These are phyloP conservation scores for Ceratitis capitata DNA, from an alignment of 1,140 invertebrate genomes.

Conservation along the genomic window DNA sequence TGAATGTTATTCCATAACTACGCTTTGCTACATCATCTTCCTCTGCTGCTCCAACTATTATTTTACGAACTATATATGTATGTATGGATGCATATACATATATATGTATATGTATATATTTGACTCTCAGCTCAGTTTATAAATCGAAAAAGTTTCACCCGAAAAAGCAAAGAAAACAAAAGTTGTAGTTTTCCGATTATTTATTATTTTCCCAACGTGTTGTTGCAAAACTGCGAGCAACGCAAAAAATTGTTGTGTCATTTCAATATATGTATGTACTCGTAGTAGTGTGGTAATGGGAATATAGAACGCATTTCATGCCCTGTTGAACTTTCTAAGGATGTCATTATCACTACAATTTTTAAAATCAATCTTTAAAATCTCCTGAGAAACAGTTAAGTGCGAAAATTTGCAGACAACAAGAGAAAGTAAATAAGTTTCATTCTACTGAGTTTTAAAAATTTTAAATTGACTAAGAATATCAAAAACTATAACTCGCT, in stretches of 20 bases:
- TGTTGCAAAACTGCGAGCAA: not conserved
- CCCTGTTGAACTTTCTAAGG: conserved; percentile 7
- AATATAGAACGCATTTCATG: not conserved
- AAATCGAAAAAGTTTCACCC: not conserved
- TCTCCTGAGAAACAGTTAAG: not conserved
- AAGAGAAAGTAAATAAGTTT: not conserved
- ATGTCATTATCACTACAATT: conserved; percentile 9
- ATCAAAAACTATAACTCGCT: too few relatives aligned
- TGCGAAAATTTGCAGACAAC: not conserved
- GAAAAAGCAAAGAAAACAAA: not conserved
- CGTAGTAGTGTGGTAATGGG: not conserved
- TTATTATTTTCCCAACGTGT: not conserved
- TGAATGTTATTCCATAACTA: not conserved
- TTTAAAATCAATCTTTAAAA: conserved; percentile 16
- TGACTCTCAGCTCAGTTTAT: not conserved
- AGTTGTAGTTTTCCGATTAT: not conserved
- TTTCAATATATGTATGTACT: too few relatives aligned
- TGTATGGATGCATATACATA: not conserved
- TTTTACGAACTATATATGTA: too few relatives aligned
- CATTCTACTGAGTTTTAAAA: not conserved
- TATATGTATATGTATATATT: not conserved
- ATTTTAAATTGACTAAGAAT: not conserved
- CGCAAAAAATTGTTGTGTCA: not conserved
- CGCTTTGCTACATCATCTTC: not conserved
- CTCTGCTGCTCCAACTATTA: not conserved